Evolutionary conservation across 2,888 invertebrate species (phyloP), one percentile per base, ranked within the genome.

Genomic region (Pachydiplax longipennis): DNA sequence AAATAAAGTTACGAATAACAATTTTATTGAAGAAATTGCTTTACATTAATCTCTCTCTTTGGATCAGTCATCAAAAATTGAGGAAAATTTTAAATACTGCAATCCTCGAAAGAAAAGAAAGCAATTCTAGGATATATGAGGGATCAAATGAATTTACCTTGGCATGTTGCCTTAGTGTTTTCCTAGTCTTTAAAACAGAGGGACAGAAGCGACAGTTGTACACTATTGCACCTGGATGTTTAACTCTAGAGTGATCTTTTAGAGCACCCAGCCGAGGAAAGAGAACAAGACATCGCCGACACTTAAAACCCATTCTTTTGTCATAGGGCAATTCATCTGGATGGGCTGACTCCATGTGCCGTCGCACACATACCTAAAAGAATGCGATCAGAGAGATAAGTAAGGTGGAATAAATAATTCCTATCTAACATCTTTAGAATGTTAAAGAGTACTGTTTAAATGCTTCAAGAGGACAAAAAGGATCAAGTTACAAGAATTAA

Each of bases 141-240:
- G 5, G 1, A 58, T 83, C 15, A 81, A 37, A 81, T n/a, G 31
- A 13, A 65, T 91, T 93, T 93, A 0, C 91, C 2, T 93, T 92
- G 91, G 95, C 95, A 91, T 95, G 95, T 2, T 80, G 92, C 58
- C 94, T 93, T 93, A 95, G 94, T 0, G 93, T 93, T 0, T 94
- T 93, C 0, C 94, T 92, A 65, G 92, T 93, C 0, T 93, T 91
- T 25, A 94, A 91, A 22, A 94, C 94, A 13, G 94, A 81, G 80
- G 94, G 94, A 91, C 95, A 95, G 0, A 94, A 90, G 12, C 93
- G 93, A 92, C 95, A 95, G 91, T 95, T 95, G 25, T 94, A 92
- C 0, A 95, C 92, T 91, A 92, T 87, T 58, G 92, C 91, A 22
- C 92, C 90, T 35, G 91, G 91, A 90, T 92, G 92, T 25, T 90